Evolutionary conservation across 2,113 vertebrate species (phyloP).

Genomic region (Xenopus borealis): DNA sequence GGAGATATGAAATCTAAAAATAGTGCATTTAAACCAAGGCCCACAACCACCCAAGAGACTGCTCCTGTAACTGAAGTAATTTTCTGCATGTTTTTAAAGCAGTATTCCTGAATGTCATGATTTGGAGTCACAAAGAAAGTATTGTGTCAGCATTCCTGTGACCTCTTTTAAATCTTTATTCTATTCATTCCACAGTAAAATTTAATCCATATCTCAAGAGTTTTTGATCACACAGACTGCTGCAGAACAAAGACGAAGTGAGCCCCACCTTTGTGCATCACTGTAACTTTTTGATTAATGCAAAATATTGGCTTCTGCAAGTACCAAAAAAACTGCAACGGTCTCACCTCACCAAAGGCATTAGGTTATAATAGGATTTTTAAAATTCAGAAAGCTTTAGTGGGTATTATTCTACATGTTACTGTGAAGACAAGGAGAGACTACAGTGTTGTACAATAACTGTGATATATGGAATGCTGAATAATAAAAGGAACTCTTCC

Average conservation of each 20-base stretch:
- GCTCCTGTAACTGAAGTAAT: constrained; percentile 19
- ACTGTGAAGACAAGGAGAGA: too few relatives aligned
- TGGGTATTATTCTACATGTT: too few relatives aligned
- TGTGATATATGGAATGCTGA: too few relatives aligned
- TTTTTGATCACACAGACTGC: constrained; percentile 1
- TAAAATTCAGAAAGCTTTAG: too few relatives aligned
- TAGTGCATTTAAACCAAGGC: background rate
- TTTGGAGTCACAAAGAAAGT: constrained; percentile 5
- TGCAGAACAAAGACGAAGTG: background rate
- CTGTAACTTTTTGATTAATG: too few relatives aligned
- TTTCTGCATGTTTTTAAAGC: constrained; percentile 1
- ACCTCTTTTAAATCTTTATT: constrained; percentile 11
- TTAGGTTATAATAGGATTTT: too few relatives aligned
- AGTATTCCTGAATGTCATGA: constrained; percentile 24
- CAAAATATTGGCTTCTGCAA: too few relatives aligned
- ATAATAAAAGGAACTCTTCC: too few relatives aligned
- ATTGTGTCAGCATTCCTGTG: constrained; percentile 19
- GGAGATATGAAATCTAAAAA: constrained; percentile 16
- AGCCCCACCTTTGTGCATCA: too few relatives aligned
- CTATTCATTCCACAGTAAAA: constrained; percentile 8
- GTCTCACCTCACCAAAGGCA: too few relatives aligned
- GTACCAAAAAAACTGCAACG: too few relatives aligned
- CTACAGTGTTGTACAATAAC: too few relatives aligned
- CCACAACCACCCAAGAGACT: background rate
- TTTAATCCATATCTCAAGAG: constrained; percentile 24